Evolutionary conservation across 1,140 invertebrate genomes (phyloP).

Genomic region (Helicoverpa armigera): DNA sequence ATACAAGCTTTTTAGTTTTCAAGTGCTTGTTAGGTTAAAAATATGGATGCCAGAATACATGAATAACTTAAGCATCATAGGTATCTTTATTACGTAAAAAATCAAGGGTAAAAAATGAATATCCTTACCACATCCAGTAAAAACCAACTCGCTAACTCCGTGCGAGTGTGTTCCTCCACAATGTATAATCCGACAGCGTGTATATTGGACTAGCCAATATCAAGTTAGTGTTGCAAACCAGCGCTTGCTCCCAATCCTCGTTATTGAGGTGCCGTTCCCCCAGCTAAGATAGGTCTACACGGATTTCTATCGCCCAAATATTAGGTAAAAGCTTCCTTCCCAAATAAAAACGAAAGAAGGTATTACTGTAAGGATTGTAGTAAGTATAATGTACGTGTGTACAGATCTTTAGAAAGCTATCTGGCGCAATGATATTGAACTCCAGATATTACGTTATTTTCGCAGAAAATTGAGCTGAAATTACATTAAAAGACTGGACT

Average conservation of each 20-base stretch:
- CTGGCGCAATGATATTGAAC: background rate
- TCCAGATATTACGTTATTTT: constrained; percentile 14
- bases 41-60: background rate
- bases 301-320: constrained; percentile 22
- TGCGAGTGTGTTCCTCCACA: constrained; percentile 61
- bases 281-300: constrained; percentile 27
- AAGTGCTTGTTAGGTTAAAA: too few species aligned
- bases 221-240: constrained; percentile 76
- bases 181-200: constrained; percentile 69
- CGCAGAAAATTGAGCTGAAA: constrained; percentile 1
- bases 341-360: constrained; percentile 1
- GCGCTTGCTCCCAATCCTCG: constrained; percentile 66
- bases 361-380: constrained; percentile 12
- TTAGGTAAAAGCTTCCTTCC: background rate
- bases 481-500: background rate
- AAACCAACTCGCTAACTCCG: background rate
- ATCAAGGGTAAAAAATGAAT: background rate
- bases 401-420: constrained; percentile 8
- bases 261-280: constrained; percentile 56
- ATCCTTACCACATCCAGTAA: background rate
- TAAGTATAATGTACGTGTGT: background rate
- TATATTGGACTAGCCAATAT: constrained; percentile 80
- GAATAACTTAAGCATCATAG: background rate
- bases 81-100: background rate
- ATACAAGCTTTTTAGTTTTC: too few species aligned